phyloP scores from a whole-genome alignment of 1,140 invertebrate species.

The Drosophila virilis region DNA sequence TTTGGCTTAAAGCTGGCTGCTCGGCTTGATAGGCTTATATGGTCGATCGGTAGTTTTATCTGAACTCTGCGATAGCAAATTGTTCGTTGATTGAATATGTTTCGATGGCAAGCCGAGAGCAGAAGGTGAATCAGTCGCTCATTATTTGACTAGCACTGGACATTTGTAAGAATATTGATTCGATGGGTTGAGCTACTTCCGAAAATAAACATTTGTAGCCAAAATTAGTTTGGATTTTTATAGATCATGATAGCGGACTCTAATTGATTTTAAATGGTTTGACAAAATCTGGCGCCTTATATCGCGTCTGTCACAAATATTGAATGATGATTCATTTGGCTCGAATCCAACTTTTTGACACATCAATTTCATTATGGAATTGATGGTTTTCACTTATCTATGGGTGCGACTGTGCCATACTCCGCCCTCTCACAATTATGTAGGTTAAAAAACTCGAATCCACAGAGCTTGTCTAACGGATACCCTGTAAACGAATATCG shows the following conservation, averaged over 20 bases:
- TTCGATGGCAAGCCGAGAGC: not conserved
- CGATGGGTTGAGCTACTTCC: not conserved
- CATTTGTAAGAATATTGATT: not conserved
- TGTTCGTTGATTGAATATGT: slow-evolving; percentile 19
- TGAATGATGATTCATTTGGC: slow-evolving; percentile 46
- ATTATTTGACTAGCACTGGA: too few relatives aligned
- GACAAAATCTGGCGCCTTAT: slow-evolving; percentile 27
- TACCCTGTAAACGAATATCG: slow-evolving; percentile 6
- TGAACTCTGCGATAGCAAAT: slow-evolving; percentile 53
- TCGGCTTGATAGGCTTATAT: slow-evolving; percentile 50
- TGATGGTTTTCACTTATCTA: slow-evolving; percentile 39
- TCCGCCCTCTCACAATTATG: slow-evolving; percentile 1
- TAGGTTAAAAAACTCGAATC: slow-evolving; percentile 11
- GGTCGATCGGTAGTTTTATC: slow-evolving; percentile 61
- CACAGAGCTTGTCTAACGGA: not conserved
- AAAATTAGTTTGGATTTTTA: slow-evolving; percentile 16
- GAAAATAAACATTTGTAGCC: not conserved
- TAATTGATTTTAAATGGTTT: slow-evolving; percentile 30
- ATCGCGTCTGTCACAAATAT: slow-evolving; percentile 18
- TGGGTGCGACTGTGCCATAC: slow-evolving; percentile 6
- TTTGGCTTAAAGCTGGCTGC: not conserved
- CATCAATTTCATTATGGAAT: slow-evolving; percentile 34
- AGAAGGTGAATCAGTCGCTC: not conserved
- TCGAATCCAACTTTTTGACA: slow-evolving; percentile 24
- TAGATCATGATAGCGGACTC: not conserved